phyloP scores from a whole-genome alignment of 2,113 vertebrate species.

The Pomatorhinus ruficollis region DNA sequence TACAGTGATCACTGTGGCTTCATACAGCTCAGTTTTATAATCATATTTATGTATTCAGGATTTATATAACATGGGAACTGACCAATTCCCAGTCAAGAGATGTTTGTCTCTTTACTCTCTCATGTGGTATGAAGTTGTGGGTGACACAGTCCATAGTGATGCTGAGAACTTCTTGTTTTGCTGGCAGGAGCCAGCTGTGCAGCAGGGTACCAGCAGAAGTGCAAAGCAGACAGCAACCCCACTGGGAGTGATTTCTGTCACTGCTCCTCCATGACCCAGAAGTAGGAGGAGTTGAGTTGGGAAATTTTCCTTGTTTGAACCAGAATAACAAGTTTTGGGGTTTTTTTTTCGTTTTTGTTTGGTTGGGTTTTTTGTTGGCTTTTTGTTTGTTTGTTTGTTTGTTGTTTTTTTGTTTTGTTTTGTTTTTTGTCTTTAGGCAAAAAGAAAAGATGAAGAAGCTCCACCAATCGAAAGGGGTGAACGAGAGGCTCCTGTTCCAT shows the following conservation, averaged over 20 bases:
- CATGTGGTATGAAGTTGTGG: background rate
- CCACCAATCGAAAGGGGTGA: slow-evolving; percentile 40
- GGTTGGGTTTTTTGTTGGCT: no score
- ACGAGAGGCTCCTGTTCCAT: slow-evolving; percentile 86
- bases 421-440: slow-evolving; percentile 75
- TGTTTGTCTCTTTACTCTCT: slow-evolving; percentile 7
- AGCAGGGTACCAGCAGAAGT: slow-evolving; percentile 1
- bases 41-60: background rate
- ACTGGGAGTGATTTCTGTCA: background rate
- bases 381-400: background rate
- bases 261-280: background rate
- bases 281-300: background rate
- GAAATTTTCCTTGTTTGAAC: slow-evolving; percentile 11
- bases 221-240: background rate
- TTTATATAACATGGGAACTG: slow-evolving; percentile 35
- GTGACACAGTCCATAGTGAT: background rate
- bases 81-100: background rate
- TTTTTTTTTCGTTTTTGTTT: no score
- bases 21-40: background rate
- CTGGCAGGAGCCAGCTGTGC: slow-evolving; percentile 10
- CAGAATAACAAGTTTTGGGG: background rate
- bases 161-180: slow-evolving; percentile 36
- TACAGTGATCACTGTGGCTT: background rate
- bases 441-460: slow-evolving; percentile 86
- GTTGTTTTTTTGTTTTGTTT: background rate